Evolutionary conservation across 1,140 invertebrate genomes (phyloP).

Genomic region (Penaeus japonicus): DNA sequence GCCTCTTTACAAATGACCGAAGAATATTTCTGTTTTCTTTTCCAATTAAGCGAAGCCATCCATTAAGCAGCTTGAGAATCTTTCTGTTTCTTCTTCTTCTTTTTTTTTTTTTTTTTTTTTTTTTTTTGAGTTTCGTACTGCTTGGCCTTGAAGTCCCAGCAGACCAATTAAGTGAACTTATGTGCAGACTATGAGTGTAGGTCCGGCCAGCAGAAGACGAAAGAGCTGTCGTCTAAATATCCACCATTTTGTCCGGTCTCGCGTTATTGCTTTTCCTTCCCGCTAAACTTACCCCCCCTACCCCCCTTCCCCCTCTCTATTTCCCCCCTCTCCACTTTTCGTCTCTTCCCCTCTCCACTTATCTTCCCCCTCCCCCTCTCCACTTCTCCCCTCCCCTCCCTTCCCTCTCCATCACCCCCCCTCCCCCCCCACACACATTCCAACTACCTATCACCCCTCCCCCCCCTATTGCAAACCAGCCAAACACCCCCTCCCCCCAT

Average conservation of each 20-base stretch:
- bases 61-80: slow-evolving; percentile 17
- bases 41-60: slow-evolving; percentile 48
- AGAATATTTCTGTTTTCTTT: slow-evolving; percentile 48
- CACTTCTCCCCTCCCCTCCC: background rate
- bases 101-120: too few species aligned
- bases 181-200: too few species aligned
- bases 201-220: background rate
- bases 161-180: too few species aligned
- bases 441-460: too few species aligned
- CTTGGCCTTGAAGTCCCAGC: too few species aligned
- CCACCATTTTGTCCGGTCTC: slow-evolving; percentile 31
- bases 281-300: background rate
- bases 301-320: background rate
- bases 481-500: background rate
- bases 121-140: too few species aligned
- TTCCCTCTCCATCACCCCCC: background rate
- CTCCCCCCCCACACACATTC: too few species aligned
- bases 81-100: background rate
- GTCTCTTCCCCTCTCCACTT: background rate
- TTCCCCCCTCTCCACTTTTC: background rate
- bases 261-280: slow-evolving; percentile 27
- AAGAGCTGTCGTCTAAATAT: slow-evolving; percentile 37
- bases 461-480: too few species aligned
- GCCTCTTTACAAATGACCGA: slow-evolving; percentile 3
- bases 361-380: background rate